A percentile compares a stretch with the other conserved stretches of the same genome.
phyloP scores from a whole-genome alignment of 2,888 invertebrate species.

The Standfussiana lucernea region DNA sequence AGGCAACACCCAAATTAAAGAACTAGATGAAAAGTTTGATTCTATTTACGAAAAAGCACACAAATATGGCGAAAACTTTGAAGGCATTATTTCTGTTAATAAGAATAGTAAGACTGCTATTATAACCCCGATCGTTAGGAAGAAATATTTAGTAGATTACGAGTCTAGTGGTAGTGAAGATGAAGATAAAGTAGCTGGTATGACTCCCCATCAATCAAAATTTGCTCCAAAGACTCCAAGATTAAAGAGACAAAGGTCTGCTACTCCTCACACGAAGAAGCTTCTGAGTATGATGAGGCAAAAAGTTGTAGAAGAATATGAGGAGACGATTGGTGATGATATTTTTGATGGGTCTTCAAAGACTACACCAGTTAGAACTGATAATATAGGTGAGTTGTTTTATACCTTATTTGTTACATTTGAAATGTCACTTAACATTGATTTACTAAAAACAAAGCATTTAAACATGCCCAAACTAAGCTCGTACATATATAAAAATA shows the following conservation, averaged over 20 bases:
- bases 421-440: background rate
- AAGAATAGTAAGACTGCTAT: conserved; percentile 83
- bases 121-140: conserved; percentile 84
- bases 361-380: conserved; percentile 77
- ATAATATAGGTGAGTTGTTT: conserved; percentile 72
- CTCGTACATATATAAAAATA: background rate
- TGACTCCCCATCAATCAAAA: conserved; percentile 78
- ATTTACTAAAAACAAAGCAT: background rate
- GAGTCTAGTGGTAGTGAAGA: conserved; percentile 83
- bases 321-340: conserved; percentile 74
- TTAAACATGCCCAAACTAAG: background rate
- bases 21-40: conserved; percentile 83
- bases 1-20: conserved; percentile 60
- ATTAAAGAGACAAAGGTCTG: conserved; percentile 76
- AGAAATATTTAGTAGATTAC: conserved; percentile 84
- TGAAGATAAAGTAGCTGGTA: conserved; percentile 65
- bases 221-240: conserved; percentile 80
- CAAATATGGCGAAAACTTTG: conserved; percentile 75
- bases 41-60: conserved; percentile 80
- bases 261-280: conserved; percentile 86
- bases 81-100: conserved; percentile 80
- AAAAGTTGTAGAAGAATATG: conserved; percentile 78
- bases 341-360: conserved; percentile 71
- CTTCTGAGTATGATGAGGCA: conserved; percentile 78
- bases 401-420: background rate